Conservation (phyloP, 2,797 vertebrate species). For the Artibeus jamaicensis region DNA sequence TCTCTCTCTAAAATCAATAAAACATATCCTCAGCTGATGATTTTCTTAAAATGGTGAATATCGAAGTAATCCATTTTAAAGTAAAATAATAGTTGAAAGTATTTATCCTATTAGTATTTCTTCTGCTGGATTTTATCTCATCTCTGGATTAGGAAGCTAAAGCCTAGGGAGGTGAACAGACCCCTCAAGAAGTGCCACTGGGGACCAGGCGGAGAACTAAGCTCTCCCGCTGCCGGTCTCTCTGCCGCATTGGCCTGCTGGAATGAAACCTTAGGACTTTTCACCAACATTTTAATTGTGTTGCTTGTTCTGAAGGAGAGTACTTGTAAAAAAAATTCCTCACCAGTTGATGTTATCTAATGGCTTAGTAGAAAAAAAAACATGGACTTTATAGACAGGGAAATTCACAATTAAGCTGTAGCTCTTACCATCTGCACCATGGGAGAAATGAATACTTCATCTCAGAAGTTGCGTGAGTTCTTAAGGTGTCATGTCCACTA, state of each 20-base stretch:
- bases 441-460: not conserved
- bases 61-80: not conserved
- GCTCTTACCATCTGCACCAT: not conserved
- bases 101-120: not conserved
- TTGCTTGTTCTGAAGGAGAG: not conserved
- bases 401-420: not conserved
- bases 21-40: not conserved
- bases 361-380: not conserved
- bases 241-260: not conserved
- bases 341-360: not conserved
- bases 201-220: not conserved
- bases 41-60: not conserved
- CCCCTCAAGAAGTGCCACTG: not conserved
- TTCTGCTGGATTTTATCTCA: conserved; percentile 22
- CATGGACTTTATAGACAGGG: not conserved
- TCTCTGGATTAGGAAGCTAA: not conserved
- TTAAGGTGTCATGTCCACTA: not conserved
- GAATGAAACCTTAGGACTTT: not conserved
- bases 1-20: not conserved
- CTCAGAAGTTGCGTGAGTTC: not conserved
- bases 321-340: not conserved
- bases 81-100: conserved; percentile 17
- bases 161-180: not conserved
- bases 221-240: not conserved
- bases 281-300: not conserved